These are phyloP conservation scores for Sympetrum striolatum DNA, from an alignment of 2,888 invertebrate genomes.

Conservation along the genomic window DNA sequence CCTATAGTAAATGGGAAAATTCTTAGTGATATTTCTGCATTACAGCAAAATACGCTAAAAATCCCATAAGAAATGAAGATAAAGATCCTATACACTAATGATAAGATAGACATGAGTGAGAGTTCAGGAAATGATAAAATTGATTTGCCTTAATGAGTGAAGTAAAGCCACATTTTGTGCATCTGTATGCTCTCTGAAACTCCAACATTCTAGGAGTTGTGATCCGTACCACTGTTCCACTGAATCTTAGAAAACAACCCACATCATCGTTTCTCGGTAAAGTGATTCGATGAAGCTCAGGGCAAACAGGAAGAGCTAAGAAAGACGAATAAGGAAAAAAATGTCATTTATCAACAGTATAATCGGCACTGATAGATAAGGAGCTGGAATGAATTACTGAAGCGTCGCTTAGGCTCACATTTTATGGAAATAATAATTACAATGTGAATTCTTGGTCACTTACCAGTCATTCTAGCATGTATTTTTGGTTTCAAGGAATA, in stretches of 20 bases:
- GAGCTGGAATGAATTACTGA: not conserved
- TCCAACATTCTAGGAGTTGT: slow-evolving; percentile 79
- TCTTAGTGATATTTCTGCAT: not conserved
- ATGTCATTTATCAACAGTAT: not conserved
- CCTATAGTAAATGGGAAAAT: too few relatives aligned
- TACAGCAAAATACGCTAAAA: not conserved
- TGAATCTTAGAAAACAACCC: slow-evolving; percentile 75
- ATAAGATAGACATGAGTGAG: not conserved
- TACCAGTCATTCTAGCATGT: slow-evolving; percentile 67
- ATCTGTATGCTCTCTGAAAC: slow-evolving; percentile 74
- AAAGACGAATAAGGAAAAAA: too few relatives aligned
- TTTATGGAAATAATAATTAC: not conserved
- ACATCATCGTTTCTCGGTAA: slow-evolving; percentile 76
- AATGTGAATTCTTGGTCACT: not conserved
- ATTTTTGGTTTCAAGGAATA: slow-evolving; percentile 68
- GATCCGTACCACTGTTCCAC: slow-evolving; percentile 80
- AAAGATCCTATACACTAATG: not conserved
- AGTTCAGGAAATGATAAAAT: not conserved
- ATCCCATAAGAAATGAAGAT: not conserved
- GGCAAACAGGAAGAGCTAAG: slow-evolving; percentile 71
- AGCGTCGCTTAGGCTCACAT: not conserved
- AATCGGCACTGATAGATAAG: not conserved
- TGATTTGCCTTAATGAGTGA: not conserved
- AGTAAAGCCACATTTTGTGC: slow-evolving; percentile 69
- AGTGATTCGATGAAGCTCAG: slow-evolving; percentile 68